Conservation (phyloP, 2,113 vertebrate species). For the Oryzias celebensis region DNA sequence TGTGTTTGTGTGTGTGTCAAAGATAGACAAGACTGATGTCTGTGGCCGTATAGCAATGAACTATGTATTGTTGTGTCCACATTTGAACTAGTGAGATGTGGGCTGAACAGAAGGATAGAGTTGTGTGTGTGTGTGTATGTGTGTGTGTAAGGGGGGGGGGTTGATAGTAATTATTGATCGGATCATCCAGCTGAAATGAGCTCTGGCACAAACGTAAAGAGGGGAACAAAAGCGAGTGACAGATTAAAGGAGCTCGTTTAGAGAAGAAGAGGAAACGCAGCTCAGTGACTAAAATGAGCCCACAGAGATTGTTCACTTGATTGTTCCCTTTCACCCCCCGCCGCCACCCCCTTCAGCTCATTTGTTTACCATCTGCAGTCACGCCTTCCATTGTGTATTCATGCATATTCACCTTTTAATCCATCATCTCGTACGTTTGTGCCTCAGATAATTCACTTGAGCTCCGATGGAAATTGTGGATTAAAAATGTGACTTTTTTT, state of each 20-base stretch:
- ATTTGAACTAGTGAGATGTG: no score
- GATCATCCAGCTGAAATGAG: constrained; percentile 67
- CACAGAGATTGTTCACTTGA: constrained; percentile 41
- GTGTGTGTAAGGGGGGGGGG: constrained; percentile 14
- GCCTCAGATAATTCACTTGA: constrained; percentile 48
- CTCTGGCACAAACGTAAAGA: constrained; percentile 61
- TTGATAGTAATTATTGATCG: constrained; percentile 68
- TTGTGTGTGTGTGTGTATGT: constrained; percentile 4
- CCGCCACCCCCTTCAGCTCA: constrained; percentile 32
- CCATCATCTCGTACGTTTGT: constrained; percentile 53
- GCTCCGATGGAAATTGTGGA: constrained; percentile 49
- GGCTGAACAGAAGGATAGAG: neutral
- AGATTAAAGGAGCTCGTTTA: constrained; percentile 61
- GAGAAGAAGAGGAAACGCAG: constrained; percentile 55
- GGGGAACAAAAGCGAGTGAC: constrained; percentile 57
- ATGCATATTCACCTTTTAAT: constrained; percentile 63
- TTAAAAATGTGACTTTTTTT: constrained; percentile 54
- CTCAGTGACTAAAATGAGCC: constrained; percentile 48
- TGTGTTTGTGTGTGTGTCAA: constrained; percentile 9
- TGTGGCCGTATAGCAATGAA: constrained; percentile 6
- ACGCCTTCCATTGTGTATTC: constrained; percentile 59
- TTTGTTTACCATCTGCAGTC: constrained; percentile 59
- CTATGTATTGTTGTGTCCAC: constrained; percentile 14
- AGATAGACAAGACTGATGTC: neutral
- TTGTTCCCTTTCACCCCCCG: constrained; percentile 42